Conservation (phyloP, 2,888 invertebrate genomes). For the Galeopsomyia nigrocyanea region DNA sequence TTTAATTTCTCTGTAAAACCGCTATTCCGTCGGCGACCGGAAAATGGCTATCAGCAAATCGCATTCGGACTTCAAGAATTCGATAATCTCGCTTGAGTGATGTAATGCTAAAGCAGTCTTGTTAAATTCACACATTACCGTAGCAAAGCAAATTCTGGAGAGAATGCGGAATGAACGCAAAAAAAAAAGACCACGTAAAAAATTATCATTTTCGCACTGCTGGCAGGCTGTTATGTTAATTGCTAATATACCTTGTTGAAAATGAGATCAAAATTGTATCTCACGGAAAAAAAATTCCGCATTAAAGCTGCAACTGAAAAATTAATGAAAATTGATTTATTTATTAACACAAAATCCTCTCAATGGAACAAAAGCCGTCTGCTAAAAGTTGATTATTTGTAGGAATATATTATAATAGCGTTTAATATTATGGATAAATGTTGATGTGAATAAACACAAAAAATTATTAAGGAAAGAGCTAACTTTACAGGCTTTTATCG, state of each 20-base stretch:
- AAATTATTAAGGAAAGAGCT: slow-evolving; percentile 27
- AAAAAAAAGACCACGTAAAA: slow-evolving; percentile 51
- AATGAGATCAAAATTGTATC: slow-evolving; percentile 63
- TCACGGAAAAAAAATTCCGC: slow-evolving; percentile 57
- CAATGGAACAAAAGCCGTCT: slow-evolving; percentile 55
- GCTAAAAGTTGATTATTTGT: slow-evolving; percentile 61
- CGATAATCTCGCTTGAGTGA: slow-evolving; percentile 46
- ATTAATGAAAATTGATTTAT: slow-evolving; percentile 55
- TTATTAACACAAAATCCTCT: slow-evolving; percentile 54
- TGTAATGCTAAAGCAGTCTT: slow-evolving; percentile 48
- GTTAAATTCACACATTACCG: slow-evolving; percentile 42
- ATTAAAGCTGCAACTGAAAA: slow-evolving; percentile 57
- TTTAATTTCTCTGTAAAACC: slow-evolving; percentile 37
- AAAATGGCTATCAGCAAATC: slow-evolving; percentile 35
- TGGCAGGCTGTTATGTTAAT: slow-evolving; percentile 68
- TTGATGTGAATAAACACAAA: slow-evolving; percentile 52
- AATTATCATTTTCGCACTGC: slow-evolving; percentile 60
- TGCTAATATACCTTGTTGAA: slow-evolving; percentile 67
- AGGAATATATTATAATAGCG: slow-evolving; percentile 49
- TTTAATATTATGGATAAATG: slow-evolving; percentile 53
- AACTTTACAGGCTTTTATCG: slow-evolving; percentile 33
- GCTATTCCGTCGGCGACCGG: slow-evolving; percentile 32
- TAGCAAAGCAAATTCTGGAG: slow-evolving; percentile 51
- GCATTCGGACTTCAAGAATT: slow-evolving; percentile 37
- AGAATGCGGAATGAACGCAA: slow-evolving; percentile 45